Evolutionary conservation across 1,140 invertebrate genomes (phyloP), one percentile per base, ranked within the genome.

Genomic region (Drosophila neocordata): DNA sequence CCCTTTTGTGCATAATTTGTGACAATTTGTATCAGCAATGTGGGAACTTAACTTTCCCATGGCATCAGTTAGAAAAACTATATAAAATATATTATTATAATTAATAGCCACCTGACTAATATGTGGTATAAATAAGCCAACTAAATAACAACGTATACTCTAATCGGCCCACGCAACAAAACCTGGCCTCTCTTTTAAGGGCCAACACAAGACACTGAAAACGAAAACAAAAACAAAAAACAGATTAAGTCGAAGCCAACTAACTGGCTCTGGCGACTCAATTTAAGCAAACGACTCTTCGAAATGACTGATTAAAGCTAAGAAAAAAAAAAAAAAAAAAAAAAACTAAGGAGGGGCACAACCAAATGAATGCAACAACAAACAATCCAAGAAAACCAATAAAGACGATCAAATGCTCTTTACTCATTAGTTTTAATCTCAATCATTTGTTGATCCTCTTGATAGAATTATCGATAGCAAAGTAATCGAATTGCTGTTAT

Each of bases 1-100:
- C 78, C 82, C 67, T 65, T 81, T 63, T 87, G 83, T 68, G 79
- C 79, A 88, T 88, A 83, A 87, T 87, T 88, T 77, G 83, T 87
- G 79, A 73, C 75, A 87, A 73, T 88, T 73, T 69, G 53, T 64
- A 66, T 37, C n/a, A n/a, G n/a, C n/a, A n/a, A 60, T 70, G 58
- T 59, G 53, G 53, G 27, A 60, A 76, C 64, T 71, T 53, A 48
- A 48, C 41, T 20, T 48, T 48, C 41, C 41, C 41, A 48, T 48
- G 41, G 8, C 15, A 18, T 9, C 27, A 31, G 27, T n/a, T n/a
- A n/a, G n/a, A n/a, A n/a, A n/a, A n/a, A 24, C 0, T 4, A 24
- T 0, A 24, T 24, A 24, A 24, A 24, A 24, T 31, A 31, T 31
- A 31, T 31, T 31, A 4, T 31, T 31, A 31, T 48, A 48, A 20